Evolutionary conservation across 2,797 vertebrate genomes (phyloP).

Genomic region (Pseudomugil tenellus): DNA sequence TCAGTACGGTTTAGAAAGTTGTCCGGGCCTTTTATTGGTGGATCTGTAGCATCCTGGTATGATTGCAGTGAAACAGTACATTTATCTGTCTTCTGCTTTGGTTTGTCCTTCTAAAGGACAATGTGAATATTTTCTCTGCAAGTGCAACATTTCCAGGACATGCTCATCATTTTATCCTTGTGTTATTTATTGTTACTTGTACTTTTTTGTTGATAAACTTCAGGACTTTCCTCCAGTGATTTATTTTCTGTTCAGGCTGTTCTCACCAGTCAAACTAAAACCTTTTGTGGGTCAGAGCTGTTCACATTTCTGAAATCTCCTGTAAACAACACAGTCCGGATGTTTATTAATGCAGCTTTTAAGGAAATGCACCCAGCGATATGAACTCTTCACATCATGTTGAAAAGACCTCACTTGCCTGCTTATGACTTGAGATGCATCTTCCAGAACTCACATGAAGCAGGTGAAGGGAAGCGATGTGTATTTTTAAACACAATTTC

Average conservation of each 20-base stretch:
- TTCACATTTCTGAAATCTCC: conserved; percentile 1
- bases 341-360: conserved; percentile 43
- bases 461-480: conserved; percentile 19
- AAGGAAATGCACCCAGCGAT: neutral
- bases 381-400: conserved; percentile 1
- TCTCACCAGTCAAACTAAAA: no score
- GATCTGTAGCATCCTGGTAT: conserved; percentile 20
- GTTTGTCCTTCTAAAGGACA: conserved; percentile 16
- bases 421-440: conserved; percentile 11
- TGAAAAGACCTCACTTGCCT: conserved; percentile 19
- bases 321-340: neutral
- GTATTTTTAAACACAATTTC: conserved; percentile 54
- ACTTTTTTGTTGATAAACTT: conserved; percentile 31
- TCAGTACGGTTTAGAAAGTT: conserved; percentile 8
- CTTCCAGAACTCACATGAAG: conserved; percentile 22
- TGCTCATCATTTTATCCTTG: conserved; percentile 24
- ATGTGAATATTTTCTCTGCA: conserved; percentile 1
- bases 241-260: no score
- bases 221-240: conserved; percentile 22
- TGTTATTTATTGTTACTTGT: conserved; percentile 62
- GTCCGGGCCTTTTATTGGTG: conserved; percentile 23
- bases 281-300: neutral
- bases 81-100: conserved; percentile 16
- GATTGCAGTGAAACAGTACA: conserved; percentile 43
- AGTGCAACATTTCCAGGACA: conserved; percentile 23